Conservation (phyloP, 2,113 vertebrate genomes). For the Rhea americana region DNA sequence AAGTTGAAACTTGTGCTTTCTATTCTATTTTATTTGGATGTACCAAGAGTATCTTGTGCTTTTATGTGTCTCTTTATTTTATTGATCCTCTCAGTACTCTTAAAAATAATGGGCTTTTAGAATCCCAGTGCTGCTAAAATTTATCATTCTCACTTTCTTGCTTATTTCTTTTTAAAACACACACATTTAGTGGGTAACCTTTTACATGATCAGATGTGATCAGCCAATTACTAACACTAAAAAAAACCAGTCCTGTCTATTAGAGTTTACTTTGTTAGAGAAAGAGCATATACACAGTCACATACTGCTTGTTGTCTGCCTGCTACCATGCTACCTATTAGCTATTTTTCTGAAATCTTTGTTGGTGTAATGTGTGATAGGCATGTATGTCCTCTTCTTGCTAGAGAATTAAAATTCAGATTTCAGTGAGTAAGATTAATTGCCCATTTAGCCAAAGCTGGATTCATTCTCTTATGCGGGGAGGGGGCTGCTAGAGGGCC, state of each 20-base stretch:
- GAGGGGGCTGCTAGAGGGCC: background rate
- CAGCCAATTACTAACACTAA: conserved; percentile 38
- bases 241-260: background rate
- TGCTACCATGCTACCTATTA: conserved; percentile 26
- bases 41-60: conserved; percentile 64
- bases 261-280: conserved; percentile 34
- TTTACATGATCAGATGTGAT: conserved; percentile 58
- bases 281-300: background rate
- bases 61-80: conserved; percentile 79
- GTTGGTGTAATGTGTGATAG: conserved; percentile 78
- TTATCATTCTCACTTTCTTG: conserved; percentile 69
- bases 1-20: conserved; percentile 14
- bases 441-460: conserved; percentile 80
- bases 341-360: conserved; percentile 61
- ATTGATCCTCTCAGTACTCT: conserved; percentile 72
- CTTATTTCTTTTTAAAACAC: conserved; percentile 68
- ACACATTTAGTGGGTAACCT: conserved; percentile 43
- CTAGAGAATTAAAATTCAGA: conserved; percentile 89
- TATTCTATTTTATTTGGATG: conserved; percentile 70
- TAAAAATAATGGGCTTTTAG: conserved; percentile 81
- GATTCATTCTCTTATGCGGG: conserved; percentile 72
- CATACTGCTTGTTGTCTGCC: conserved; percentile 8
- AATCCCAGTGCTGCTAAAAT: conserved; percentile 67
- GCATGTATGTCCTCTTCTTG: conserved; percentile 80
- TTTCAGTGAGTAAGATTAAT: conserved; percentile 90